Evolutionary conservation across 2,797 vertebrate genomes (phyloP), one percentile per base, ranked within the genome.

Genomic region (Cossypha polioptera): DNA sequence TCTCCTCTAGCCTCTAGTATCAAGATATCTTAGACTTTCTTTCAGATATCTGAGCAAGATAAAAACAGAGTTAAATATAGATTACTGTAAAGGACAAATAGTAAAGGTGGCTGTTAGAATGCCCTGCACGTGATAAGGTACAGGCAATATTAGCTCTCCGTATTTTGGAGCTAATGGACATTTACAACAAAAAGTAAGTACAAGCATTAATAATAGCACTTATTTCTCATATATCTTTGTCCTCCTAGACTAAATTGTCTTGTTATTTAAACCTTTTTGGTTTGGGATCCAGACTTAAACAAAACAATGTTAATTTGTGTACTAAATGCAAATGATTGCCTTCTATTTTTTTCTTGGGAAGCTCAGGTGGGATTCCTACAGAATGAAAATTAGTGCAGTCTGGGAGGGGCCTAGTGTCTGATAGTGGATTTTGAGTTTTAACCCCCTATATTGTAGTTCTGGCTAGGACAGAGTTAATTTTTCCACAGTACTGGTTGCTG

Each of bases 401-500:
- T 67, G 42, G 45, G 29, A 59, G 73, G 38, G 35, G 7, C 25
- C 26, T 68, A 25, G 29, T 35, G 20, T 59, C 62, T 84, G 53
- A 63, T 7, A 67, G 19, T 13, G 21, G 25, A 36, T 80, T 87
- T 87, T 3, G 3, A 59, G 29, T 68, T 91, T 86, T 38, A 61
- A 65, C 8, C 5, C 4, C 4, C 15, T 40, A 4, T 51, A 43
- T 59, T 38, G 17, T 53, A 16, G 25, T 74, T 59, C 20, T 66
- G 35, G 31, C 21, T 12, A 22, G 31, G 38, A 47, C 25, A 67
- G 16, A 45, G 29, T 66, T 66, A 25, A 14, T 66, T 22, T 85
- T 65, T 43, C 28, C 38, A 10, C 0, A 0, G 25, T 33, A 21
- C 9, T 1, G 1, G 20, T 11, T 15, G 11, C 28, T n/a, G 13